Conservation (phyloP, 2,113 vertebrate species). For the Xerus inauris region DNA sequence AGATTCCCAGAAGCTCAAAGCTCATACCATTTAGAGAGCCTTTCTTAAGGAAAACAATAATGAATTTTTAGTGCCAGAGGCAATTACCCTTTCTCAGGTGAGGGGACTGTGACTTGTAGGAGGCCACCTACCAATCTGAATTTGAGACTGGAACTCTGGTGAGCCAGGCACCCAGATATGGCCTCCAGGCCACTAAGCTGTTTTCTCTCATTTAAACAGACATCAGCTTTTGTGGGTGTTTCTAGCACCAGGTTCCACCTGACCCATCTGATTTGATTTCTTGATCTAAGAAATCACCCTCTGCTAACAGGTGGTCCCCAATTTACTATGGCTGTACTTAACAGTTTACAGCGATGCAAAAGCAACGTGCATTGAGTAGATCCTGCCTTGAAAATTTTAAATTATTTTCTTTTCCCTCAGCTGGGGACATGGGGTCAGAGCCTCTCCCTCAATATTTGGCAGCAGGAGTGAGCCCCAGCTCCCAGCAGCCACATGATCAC, state of each 20-base stretch:
- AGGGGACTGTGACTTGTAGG: not conserved
- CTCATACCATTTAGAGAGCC: too few relatives aligned
- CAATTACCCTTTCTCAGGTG: too few relatives aligned
- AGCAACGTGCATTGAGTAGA: not conserved
- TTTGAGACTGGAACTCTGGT: not conserved
- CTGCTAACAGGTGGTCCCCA: too few relatives aligned
- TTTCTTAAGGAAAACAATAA: not conserved
- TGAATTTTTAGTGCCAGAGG: fast-evolving
- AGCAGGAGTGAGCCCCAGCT: not conserved
- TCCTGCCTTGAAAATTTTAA: not conserved
- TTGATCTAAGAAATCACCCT: not conserved
- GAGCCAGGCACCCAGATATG: not conserved
- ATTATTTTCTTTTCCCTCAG: not conserved
- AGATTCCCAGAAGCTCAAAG: too few relatives aligned
- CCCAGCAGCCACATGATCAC: not conserved
- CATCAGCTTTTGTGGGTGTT: fast-evolving
- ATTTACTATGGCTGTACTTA: not conserved
- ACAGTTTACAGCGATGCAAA: not conserved
- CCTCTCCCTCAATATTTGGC: not conserved
- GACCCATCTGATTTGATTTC: not conserved
- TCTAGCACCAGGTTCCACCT: not conserved
- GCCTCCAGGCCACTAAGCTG: not conserved
- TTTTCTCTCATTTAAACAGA: not conserved
- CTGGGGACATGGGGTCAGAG: not conserved
- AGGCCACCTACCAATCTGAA: not conserved